Evolutionary conservation across 1,140 invertebrate species (phyloP).

Genomic region (Rhopalosiphum maidis): DNA sequence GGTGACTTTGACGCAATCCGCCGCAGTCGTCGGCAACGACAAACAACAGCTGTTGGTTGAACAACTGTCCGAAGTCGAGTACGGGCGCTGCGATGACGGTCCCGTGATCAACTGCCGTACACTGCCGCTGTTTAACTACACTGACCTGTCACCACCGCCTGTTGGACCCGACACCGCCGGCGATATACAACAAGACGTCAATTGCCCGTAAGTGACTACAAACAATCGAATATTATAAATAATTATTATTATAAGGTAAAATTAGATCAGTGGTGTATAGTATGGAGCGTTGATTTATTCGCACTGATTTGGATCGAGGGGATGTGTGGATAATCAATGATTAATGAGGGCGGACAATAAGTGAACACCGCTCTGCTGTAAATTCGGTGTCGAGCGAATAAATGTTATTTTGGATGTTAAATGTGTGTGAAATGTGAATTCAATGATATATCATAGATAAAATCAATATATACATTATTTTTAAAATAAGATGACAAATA

Average conservation of each 20-base stretch:
- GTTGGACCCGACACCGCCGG: background rate
- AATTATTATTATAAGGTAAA: background rate
- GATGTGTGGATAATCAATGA: too few species aligned
- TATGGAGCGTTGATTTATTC: too few species aligned
- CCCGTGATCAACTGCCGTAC: slow-evolving; percentile 27
- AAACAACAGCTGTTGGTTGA: background rate
- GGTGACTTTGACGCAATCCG: background rate
- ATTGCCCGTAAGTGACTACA: slow-evolving; percentile 22
- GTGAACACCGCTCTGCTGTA: too few species aligned
- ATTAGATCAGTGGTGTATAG: background rate
- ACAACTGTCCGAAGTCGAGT: background rate
- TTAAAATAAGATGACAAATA: background rate
- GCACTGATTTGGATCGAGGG: too few species aligned
- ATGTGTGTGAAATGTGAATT: too few species aligned
- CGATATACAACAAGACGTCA: background rate
- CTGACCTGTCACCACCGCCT: background rate
- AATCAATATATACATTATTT: too few species aligned
- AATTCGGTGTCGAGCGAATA: too few species aligned
- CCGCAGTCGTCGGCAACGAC: background rate
- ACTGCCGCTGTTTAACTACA: slow-evolving; percentile 29
- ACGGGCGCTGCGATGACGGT: slow-evolving; percentile 8
- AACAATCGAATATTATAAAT: background rate
- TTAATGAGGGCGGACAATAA: too few species aligned
- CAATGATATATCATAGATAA: too few species aligned
- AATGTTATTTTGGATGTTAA: too few species aligned